Evolutionary conservation across 2,797 vertebrate species (phyloP).

Genomic region (Leucoraja ocellata): DNA sequence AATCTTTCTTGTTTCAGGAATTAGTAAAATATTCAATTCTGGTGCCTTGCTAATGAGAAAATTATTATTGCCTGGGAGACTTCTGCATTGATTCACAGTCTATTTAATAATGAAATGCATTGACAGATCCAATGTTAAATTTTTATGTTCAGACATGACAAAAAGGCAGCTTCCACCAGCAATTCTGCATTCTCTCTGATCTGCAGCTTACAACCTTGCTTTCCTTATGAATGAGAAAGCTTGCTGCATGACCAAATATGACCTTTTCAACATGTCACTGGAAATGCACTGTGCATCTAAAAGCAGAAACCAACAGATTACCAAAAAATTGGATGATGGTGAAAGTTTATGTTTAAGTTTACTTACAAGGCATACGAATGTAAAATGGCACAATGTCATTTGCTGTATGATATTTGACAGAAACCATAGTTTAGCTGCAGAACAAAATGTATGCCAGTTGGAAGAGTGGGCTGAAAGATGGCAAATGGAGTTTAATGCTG

Average conservation of each 20-base stretch:
- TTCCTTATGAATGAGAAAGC: not conserved
- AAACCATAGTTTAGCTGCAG: not conserved
- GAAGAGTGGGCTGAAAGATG: no score
- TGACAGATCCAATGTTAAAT: not conserved
- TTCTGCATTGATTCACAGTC: not conserved
- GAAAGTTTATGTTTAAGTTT: not conserved
- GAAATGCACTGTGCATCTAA: not conserved
- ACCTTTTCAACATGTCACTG: not conserved
- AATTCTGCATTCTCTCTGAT: not conserved
- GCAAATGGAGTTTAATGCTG: no score
- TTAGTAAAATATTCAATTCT: not conserved
- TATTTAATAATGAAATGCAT: not conserved
- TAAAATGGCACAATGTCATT: not conserved
- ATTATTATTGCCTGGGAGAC: not conserved
- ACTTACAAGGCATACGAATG: not conserved
- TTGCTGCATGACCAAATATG: not conserved
- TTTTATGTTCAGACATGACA: not conserved
- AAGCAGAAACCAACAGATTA: no score
- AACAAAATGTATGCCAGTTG: not conserved
- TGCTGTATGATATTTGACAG: not conserved
- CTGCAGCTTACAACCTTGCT: not conserved
- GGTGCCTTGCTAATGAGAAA: not conserved
- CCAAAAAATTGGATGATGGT: not conserved
- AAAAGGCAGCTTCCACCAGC: not conserved
- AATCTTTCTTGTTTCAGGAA: not conserved